These are phyloP conservation scores for Pteruthius melanotis DNA, from an alignment of 2,113 vertebrate genomes.

Conservation along the genomic window DNA sequence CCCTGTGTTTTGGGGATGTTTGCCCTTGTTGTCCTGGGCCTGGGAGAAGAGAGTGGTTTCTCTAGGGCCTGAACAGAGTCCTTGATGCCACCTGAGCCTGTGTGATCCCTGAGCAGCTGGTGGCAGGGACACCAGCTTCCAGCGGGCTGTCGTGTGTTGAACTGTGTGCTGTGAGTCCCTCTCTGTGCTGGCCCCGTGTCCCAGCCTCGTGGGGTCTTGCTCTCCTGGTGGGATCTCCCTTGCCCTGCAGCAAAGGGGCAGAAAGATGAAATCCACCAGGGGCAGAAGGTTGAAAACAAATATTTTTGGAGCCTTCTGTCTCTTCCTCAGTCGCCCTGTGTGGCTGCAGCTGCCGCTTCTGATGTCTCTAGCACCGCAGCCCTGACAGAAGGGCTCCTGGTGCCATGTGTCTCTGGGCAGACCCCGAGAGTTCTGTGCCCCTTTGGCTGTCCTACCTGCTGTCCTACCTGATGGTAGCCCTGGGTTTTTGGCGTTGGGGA, in stretches of 20 bases:
- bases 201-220: neutral
- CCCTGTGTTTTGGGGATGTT: neutral
- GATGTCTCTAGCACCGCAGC: neutral
- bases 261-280: neutral
- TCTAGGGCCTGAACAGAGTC: neutral
- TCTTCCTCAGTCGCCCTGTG: neutral
- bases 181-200: accelerated
- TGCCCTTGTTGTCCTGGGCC: neutral
- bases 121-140: neutral
- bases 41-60: neutral
- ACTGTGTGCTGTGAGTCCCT: neutral
- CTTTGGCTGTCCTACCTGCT: neutral
- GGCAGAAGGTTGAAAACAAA: neutral
- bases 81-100: neutral
- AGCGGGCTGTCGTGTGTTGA: neutral
- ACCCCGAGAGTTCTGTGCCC: neutral
- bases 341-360: neutral
- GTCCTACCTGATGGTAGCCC: neutral
- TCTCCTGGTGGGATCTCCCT: neutral
- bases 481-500: neutral
- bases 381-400: neutral
- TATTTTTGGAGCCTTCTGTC: neutral
- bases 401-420: neutral
- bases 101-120: neutral
- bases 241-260: neutral